Conservation (phyloP, 2,888 invertebrate species). For the Crocallis elinguaria region DNA sequence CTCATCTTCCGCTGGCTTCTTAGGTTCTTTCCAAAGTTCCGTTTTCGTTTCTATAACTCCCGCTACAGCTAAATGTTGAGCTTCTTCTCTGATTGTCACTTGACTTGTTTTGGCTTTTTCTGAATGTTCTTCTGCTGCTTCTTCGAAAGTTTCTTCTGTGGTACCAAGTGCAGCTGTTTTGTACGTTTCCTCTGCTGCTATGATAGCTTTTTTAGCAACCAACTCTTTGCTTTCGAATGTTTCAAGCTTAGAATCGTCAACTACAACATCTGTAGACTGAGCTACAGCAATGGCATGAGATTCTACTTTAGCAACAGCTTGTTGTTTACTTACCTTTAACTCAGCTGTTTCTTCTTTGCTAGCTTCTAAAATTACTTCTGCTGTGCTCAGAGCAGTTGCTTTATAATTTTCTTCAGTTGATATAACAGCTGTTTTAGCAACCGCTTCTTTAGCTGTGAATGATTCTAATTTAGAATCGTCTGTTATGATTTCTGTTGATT, state of each 20-base stretch:
- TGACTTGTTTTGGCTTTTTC: slow-evolving; percentile 15
- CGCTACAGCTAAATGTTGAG: slow-evolving; percentile 29
- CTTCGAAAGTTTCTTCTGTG: slow-evolving; percentile 31
- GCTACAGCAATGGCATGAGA: slow-evolving; percentile 38
- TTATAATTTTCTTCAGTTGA: slow-evolving; percentile 33
- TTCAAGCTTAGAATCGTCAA: slow-evolving; percentile 35
- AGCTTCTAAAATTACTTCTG: slow-evolving; percentile 31
- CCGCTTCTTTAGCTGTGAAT: slow-evolving; percentile 27
- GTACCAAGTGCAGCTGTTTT: slow-evolving; percentile 34
- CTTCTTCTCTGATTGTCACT: slow-evolving; percentile 27
- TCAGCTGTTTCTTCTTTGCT: slow-evolving; percentile 35
- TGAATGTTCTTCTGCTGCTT: slow-evolving; percentile 29
- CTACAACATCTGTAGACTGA: slow-evolving; percentile 34
- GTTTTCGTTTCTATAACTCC: slow-evolving; percentile 35
- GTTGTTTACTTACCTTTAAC: slow-evolving; percentile 22
- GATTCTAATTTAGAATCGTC: slow-evolving; percentile 35
- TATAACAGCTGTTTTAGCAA: slow-evolving; percentile 28
- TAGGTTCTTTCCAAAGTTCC: slow-evolving; percentile 30
- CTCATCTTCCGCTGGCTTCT: slow-evolving; percentile 32
- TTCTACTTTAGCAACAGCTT: slow-evolving; percentile 33
- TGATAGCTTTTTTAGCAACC: slow-evolving; percentile 28
- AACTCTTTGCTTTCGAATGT: slow-evolving; percentile 26
- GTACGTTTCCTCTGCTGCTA: slow-evolving; percentile 31
- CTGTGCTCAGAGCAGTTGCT: slow-evolving; percentile 28
- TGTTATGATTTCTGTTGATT: slow-evolving; percentile 32